Evolutionary conservation across 2,888 invertebrate genomes (phyloP).

Genomic region (Smittia sp.): DNA sequence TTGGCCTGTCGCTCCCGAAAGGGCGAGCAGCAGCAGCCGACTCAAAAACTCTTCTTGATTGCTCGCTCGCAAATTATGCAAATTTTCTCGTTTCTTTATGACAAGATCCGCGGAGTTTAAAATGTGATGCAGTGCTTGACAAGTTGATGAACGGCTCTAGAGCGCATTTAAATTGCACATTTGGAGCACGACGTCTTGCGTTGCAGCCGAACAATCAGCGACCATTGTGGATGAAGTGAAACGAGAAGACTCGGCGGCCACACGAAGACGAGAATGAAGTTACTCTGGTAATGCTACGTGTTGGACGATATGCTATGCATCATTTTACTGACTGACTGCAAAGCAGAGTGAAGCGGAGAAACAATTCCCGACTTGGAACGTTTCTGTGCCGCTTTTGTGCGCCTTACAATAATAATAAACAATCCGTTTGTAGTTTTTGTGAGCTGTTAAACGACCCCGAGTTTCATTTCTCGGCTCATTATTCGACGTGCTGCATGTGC

Average conservation of each 20-base stretch:
- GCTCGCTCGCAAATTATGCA: constrained; percentile 22
- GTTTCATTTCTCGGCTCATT: neutral
- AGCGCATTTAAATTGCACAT: constrained; percentile 17
- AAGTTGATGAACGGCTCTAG: constrained; percentile 12
- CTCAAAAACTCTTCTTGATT: constrained; percentile 5
- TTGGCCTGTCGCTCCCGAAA: constrained; percentile 23
- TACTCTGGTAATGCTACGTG: constrained; percentile 27
- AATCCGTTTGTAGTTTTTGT: constrained; percentile 30
- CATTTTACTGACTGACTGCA: constrained; percentile 16
- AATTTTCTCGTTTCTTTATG: constrained; percentile 32
- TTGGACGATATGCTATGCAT: constrained; percentile 37
- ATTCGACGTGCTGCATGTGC: neutral
- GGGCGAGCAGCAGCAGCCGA: neutral
- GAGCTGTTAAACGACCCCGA: constrained; percentile 4
- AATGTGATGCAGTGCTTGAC: constrained; percentile 17
- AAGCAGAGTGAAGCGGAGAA: neutral
- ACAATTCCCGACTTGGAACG: neutral
- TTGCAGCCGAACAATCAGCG: constrained; percentile 10
- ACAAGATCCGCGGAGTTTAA: constrained; percentile 17
- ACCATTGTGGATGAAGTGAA: constrained; percentile 11
- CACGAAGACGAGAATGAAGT: neutral
- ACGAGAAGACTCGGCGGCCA: neutral
- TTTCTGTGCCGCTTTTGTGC: constrained; percentile 18
- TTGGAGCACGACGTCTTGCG: neutral
- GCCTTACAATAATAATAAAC: constrained; percentile 38